Conservation (phyloP, 2,888 invertebrate species). For the Dolichopus griseipennis region DNA sequence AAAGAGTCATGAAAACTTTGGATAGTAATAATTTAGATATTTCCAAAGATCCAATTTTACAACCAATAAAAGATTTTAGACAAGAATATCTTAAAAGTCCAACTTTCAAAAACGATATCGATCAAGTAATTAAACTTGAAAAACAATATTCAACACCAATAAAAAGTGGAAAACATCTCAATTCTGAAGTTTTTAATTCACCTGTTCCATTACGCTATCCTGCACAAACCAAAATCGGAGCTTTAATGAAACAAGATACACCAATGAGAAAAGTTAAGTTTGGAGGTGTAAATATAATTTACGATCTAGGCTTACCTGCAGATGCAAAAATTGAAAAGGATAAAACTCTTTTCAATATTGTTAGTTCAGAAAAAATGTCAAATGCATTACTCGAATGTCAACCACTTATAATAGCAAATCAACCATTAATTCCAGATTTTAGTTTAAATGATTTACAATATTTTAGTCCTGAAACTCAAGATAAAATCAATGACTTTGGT, state of each 20-base stretch:
- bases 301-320: constrained; percentile 35
- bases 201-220: constrained; percentile 36
- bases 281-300: constrained; percentile 32
- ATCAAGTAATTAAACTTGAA: constrained; percentile 37
- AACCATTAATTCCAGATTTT: constrained; percentile 43
- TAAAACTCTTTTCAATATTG: constrained; percentile 35
- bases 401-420: constrained; percentile 15
- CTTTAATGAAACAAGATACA: constrained; percentile 39
- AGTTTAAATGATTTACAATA: constrained; percentile 37
- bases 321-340: constrained; percentile 38
- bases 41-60: constrained; percentile 48
- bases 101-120: constrained; percentile 49
- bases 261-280: constrained; percentile 41
- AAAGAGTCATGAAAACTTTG: constrained; percentile 49
- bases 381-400: constrained; percentile 26
- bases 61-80: constrained; percentile 51
- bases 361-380: constrained; percentile 35
- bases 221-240: constrained; percentile 30
- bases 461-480: constrained; percentile 41
- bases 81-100: constrained; percentile 51
- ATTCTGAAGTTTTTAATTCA: constrained; percentile 32
- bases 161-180: constrained; percentile 16
- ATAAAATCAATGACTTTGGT: constrained; percentile 48
- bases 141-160: constrained; percentile 21
- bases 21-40: constrained; percentile 48